Evolutionary conservation across 2,113 vertebrate species (phyloP), one percentile per base, ranked within the genome.

Genomic region (Eudyptes chrysolophus): DNA sequence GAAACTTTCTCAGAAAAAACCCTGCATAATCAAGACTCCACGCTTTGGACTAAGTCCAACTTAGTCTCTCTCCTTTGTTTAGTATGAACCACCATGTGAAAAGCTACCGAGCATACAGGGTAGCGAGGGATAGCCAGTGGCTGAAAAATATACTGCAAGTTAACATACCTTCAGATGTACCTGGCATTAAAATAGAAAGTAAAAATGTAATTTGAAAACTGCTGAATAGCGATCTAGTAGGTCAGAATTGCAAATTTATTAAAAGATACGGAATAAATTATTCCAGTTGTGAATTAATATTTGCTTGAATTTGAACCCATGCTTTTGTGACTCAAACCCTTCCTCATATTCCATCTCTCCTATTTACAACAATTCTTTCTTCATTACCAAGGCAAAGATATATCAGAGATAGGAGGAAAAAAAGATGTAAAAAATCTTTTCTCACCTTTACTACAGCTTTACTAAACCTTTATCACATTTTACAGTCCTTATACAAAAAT

Each of bases 381-480:
- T 65, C 18, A 17, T 57, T 48, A 40, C 34, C 52, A 61, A 77
- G 21, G 16, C 18, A 93, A 93, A 82, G 11, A 60, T 58, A 5
- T 16, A 49, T 36, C 15, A 49, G 70, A 74, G 5, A 20, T 0
- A 7, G 11, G 8, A 6, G 7, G 10, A 11, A 1, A 1, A 10
- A 20, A 68, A 3, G 0, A 7, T 29, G 14, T 6, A 48, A 6
- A 58, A 60, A 65, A 16, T n/a, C 1, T 72, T 70, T 70, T 89
- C 13, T 68, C 20, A 58, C 2, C 13, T 82, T 90, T 54, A 38
- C 25, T 79, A 32, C 20, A 57, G 34, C 11, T 38, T 38, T 38
- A 38, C 38, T 38, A 92, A 85, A 34, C 2, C 2, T 77, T 34
- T 64, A 66, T 19, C 9, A 12, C 69, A 30, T 77, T 89, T 76